Evolutionary conservation across 1,140 invertebrate species (phyloP), one percentile per base, ranked within the genome.

Genomic region (Sinella curviseta): DNA sequence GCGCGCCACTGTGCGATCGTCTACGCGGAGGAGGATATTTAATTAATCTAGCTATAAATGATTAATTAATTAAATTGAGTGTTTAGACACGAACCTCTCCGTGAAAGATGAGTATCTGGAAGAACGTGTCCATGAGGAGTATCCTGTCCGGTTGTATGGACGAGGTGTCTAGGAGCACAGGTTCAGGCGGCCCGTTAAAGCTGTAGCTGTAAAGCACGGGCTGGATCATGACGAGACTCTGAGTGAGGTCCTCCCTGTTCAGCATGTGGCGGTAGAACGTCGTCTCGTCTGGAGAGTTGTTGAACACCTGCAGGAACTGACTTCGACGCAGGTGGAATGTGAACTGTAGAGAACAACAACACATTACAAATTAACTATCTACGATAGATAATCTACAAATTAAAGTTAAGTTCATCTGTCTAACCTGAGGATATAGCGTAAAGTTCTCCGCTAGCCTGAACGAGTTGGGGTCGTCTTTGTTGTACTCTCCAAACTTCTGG

Each of bases 231-330:
- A 99, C 98, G 78, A 99, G 89, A 73, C 96, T 98, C 88, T 99
- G 97, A 0, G 95, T 96, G 78, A 99, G 90, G 88, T 99, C 97
- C 89, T 99, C 98, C 77, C 95, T 90, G 92, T 97, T 97, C 80
- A 99, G 88, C 92, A 98, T 97, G 86, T 86, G 95, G 94, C 96
- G 93, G 86, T 99, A 99, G 88, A 98, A 99, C 77, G 97, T 97
- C 33, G 98, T 99, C 91, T 99, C 98, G 89, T 99, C 98, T 0
- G 98, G 98, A 74, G 97, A 99, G 89, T 99, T 99, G 88, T 99
- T 99, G 88, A 99, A 99, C n/a, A 99, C 98, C 91, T 99, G 98
- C 81, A 99, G 90, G 88, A 99, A 99, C 88, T 99, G 98, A 57
- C 98, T 99, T 81, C 98, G 90, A 80, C 98, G 90, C 82, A 99